Conservation (phyloP, 2,797 vertebrate species). For the Alfaro cultratus region DNA sequence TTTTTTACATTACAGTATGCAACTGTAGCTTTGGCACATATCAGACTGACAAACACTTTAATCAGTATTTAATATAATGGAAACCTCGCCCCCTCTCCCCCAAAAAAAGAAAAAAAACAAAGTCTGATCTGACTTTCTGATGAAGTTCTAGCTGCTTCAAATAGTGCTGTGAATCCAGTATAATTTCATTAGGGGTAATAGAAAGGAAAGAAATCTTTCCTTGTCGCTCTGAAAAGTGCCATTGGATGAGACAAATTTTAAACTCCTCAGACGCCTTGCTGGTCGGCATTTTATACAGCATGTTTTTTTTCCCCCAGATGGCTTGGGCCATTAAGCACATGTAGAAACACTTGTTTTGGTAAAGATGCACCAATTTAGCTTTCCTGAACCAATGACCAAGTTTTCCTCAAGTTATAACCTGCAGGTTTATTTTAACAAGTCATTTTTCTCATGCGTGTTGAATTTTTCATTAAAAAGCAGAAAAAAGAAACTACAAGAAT, state of each 20-base stretch:
- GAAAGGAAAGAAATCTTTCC: neutral
- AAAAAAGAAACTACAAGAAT: neutral
- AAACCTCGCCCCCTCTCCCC: rapidly evolving
- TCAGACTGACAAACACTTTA: neutral
- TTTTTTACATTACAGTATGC: neutral
- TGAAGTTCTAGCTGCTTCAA: neutral
- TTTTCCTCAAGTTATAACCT: neutral
- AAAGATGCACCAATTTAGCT: neutral
- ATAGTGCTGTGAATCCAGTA: neutral
- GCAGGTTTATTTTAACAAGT: no score
- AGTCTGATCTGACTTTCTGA: neutral
- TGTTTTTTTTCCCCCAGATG: neutral
- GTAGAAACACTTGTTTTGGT: neutral
- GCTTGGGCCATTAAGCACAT: neutral
- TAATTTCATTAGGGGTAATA: neutral
- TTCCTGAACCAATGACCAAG: neutral
- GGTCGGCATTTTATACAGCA: neutral
- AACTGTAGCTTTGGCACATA: neutral
- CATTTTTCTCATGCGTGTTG: no score
- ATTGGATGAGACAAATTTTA: neutral
- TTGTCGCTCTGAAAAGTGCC: neutral
- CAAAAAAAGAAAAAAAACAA: neutral
- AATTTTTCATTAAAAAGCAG: neutral
- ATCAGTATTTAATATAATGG: neutral
- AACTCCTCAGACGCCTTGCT: neutral